Base-by-base conservation (phyloP, 2,797 vertebrate genomes). In the Pseudochaenichthys georgianus region DNA sequence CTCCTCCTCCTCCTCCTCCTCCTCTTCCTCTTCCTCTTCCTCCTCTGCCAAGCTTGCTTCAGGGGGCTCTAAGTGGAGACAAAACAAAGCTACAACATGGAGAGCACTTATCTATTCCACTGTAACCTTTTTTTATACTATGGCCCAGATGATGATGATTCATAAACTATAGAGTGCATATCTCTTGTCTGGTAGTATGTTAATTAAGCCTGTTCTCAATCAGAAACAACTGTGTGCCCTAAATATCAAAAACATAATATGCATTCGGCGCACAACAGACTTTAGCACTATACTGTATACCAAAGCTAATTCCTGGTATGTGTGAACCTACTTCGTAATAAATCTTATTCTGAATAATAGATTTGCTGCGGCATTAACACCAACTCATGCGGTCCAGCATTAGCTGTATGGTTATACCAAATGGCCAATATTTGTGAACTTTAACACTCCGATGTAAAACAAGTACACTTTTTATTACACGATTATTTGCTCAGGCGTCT, bases 11-110 rank as follows among this genome's bases (percentile, higher is more conserved):
- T 90, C 90, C 34, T 91, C 50, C n/a, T 28, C 95, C 76, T 96
- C 96, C 34, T 90, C 90, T 34, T 91, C 50, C n/a, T n/a, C n/a
- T n/a, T n/a, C 19, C 19, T 43, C 42, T 13, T 54, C 53, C n/a
- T 64, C 63, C 63, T 52, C 92, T 21, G 54, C 86, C 57, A 87
- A 87, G 76, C 90, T 87, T 67, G 90, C 88, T 71, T 97, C 96
- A 57, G 91, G 90, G 72, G 95, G 89, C 83, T 99, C 97, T 98
- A 88, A 89, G 69, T 69, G 13, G 78, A 84, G 63, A 81, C 46
- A 65, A 28, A 79, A 63, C 41, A 64, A 68, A 83, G 28, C 23
- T 74, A 82, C 38, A 79, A 70, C 41, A 61, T 61, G 60, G 64
- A 28, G 75, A 50, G 81, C 60, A 75, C 53, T 51, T 50, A 58